Percentiles rank a stretch among this genome's conserved stretches.
Evolutionary conservation across 92 coral and sea anemone species (phyloP).

Genomic region (Palythoa heliodiscus): DNA sequence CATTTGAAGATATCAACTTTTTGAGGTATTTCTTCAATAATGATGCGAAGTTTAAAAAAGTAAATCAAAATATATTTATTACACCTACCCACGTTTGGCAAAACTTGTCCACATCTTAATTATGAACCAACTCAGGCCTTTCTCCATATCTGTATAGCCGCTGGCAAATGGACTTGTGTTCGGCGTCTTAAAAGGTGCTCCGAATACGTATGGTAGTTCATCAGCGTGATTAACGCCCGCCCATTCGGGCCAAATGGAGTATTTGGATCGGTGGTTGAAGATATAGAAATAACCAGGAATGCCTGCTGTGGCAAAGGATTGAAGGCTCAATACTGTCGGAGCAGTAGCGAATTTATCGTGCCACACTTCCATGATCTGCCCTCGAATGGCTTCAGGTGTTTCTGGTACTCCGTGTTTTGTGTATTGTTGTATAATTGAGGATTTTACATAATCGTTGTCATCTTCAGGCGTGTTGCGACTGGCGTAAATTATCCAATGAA

Average conservation of each 20-base stretch:
- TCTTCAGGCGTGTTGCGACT: constrained; percentile 36
- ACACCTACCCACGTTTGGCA: constrained; percentile 81
- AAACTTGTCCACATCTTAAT: constrained; percentile 81
- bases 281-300: constrained; percentile 50
- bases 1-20: no score
- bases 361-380: constrained; percentile 33
- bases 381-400: constrained; percentile 38
- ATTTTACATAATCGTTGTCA: constrained; percentile 49
- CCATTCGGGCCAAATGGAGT: constrained; percentile 54
- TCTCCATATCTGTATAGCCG: constrained; percentile 44
- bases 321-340: constrained; percentile 39
- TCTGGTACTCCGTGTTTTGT: constrained; percentile 54
- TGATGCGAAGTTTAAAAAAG: no score
- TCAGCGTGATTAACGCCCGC: constrained; percentile 58
- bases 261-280: constrained; percentile 53
- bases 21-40: no score
- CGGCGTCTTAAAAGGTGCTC: constrained; percentile 25
- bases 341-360: constrained; percentile 45
- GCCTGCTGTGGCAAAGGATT: constrained; percentile 39
- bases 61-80: neutral
- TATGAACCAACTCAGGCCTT: constrained; percentile 47
- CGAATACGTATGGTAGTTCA: constrained; percentile 54
- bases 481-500: constrained; percentile 6
- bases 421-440: constrained; percentile 58
- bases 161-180: constrained; percentile 8